These are phyloP conservation scores for Hippocampus comes DNA, from an alignment of 2,113 vertebrate species.

Conservation along the genomic window DNA sequence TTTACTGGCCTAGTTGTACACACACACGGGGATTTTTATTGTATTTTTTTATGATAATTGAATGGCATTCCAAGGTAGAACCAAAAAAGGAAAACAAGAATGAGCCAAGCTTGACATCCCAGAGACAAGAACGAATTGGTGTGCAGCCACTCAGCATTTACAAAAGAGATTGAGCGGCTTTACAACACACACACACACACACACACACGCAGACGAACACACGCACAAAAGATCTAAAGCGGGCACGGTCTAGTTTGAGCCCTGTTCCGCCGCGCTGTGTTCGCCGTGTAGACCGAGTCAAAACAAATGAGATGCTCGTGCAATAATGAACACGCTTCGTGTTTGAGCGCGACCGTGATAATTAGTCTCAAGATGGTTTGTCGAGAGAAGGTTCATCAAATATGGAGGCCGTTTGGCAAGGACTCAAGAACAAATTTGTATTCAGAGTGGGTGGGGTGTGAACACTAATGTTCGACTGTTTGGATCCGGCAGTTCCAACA, in stretches of 20 bases:
- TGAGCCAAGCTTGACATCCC: constrained; percentile 36
- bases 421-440: constrained; percentile 66
- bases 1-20: constrained; percentile 32
- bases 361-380: constrained; percentile 71
- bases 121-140: constrained; percentile 20
- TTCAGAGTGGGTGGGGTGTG: constrained; percentile 59
- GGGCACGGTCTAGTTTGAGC: constrained; percentile 33
- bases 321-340: constrained; percentile 66
- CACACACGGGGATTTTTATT: constrained; percentile 4
- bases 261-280: constrained; percentile 38
- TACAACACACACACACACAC: too few relatives aligned
- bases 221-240: constrained; percentile 20
- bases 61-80: constrained; percentile 59
- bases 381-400: constrained; percentile 64
- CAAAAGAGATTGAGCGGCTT: background rate
- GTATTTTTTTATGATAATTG: constrained; percentile 31
- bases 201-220: background rate
- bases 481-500: constrained; percentile 59
- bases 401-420: constrained; percentile 67
- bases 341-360: constrained; percentile 66
- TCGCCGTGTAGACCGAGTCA: constrained; percentile 57
- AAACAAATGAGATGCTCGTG: constrained; percentile 66
- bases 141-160: background rate
- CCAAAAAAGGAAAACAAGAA: constrained; percentile 37
- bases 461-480: constrained; percentile 66